These are phyloP conservation scores for Perca fluviatilis DNA, from an alignment of 2,113 vertebrate species.

Conservation along the genomic window DNA sequence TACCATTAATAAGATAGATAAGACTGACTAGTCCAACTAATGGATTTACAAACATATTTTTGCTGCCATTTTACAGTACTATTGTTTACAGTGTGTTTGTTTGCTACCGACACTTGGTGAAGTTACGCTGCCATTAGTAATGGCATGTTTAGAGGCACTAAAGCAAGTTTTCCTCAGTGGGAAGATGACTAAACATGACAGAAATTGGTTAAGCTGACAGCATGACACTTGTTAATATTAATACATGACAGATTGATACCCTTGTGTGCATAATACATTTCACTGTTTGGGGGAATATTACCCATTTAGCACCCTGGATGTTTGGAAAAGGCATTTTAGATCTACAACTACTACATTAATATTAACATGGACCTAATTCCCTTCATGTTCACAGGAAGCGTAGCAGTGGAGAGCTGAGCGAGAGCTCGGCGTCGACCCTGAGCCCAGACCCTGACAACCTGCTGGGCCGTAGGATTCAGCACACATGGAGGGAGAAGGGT, in stretches of 20 bases:
- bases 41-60: neutral
- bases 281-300: neutral
- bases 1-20: neutral
- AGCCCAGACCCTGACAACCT: slow-evolving; percentile 85
- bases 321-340: neutral
- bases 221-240: neutral
- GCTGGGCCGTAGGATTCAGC: slow-evolving; percentile 85
- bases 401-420: slow-evolving; percentile 86
- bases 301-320: neutral
- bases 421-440: slow-evolving; percentile 74
- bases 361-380: neutral
- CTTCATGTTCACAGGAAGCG: slow-evolving; percentile 80
- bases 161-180: neutral
- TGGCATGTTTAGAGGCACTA: neutral
- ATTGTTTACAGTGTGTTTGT: neutral
- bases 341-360: neutral
- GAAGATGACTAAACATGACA: neutral
- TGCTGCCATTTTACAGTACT: neutral
- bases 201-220: neutral
- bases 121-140: neutral
- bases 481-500: slow-evolving; percentile 87
- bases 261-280: neutral
- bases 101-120: neutral
- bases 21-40: neutral
- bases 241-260: neutral